These are phyloP conservation scores for Danio albolineatus DNA, from an alignment of 2,797 vertebrate genomes.

Conservation along the genomic window DNA sequence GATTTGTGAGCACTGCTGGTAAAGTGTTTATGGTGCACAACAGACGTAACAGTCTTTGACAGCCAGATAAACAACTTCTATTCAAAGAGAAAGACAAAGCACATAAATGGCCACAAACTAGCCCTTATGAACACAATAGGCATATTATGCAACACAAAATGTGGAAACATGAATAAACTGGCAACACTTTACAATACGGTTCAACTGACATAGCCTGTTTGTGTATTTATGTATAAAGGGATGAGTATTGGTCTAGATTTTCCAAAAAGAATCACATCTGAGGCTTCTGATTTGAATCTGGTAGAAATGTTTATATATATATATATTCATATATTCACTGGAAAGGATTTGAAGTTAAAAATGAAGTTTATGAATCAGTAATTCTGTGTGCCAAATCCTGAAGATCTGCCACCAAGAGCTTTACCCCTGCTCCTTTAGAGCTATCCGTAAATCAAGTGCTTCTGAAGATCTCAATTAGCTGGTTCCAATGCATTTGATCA, in stretches of 20 bases:
- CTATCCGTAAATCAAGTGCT: too few relatives aligned
- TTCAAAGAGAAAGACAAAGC: constrained; percentile 1
- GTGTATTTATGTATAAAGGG: not conserved
- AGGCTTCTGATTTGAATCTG: not conserved
- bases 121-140: constrained; percentile 52
- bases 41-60: constrained; percentile 31
- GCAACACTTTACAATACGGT: not conserved
- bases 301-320: too few relatives aligned
- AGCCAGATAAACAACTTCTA: constrained; percentile 6
- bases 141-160: not conserved
- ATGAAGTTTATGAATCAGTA: too few relatives aligned
- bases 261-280: too few relatives aligned
- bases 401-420: too few relatives aligned
- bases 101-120: not conserved
- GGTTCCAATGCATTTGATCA: too few relatives aligned
- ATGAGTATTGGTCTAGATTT: not conserved
- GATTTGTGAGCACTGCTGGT: constrained; percentile 21
- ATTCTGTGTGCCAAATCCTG: too few relatives aligned
- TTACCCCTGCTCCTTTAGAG: too few relatives aligned
- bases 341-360: too few relatives aligned
- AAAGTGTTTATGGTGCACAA: constrained; percentile 31
- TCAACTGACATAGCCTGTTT: not conserved
- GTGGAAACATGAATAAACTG: not conserved
- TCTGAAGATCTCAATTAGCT: too few relatives aligned
- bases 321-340: too few relatives aligned